Evolutionary conservation across 2,797 vertebrate species (phyloP), one percentile per base, ranked within the genome.

Genomic region (Trematomus bernacchii): DNA sequence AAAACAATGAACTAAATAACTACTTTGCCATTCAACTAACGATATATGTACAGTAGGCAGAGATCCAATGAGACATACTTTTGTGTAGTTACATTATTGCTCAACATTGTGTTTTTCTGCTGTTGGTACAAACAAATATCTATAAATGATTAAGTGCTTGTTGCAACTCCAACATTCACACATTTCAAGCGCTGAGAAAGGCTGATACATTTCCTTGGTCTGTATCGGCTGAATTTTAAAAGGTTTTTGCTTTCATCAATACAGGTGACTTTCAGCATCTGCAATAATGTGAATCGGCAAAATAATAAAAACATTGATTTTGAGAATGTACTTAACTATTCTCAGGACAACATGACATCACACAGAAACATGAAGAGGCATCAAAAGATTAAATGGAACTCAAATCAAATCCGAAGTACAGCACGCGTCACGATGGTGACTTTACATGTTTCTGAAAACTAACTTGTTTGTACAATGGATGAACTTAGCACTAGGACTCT

Each of bases 241-340:
- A 54, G 18, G 15, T 15, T 4, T 47, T 53, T 53, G 18, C 9
- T 13, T 33, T 30, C 3, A 23, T 65, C 10, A 54, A 55, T 23
- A n/a, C 14, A 43, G 10, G 11, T 15, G 53, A 59, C 71, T 52
- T 64, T 76, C 44, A 67, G 42, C 13, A 50, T 15, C 10, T 10
- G 8, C 5, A 14, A 27, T 46, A 15, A 50, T 37, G 21, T 55
- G 33, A 37, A 37, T 37, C 48, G 21, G 47, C 14, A 63, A 63
- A 71, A 48, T 12, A 10, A 23, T 57, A 11, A 47, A 15, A n/a
- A 66, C 43, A 30, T 11, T 9, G 12, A n/a, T 63, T 62, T 33
- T 19, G 9, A 50, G 76, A 77, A 68, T 65, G 42, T 46, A 55
- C 53, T 15, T 46, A 12, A 44, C 57, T 62, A 44, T 9, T n/a